Evolutionary conservation across 2,888 invertebrate genomes (phyloP).

Genomic region (Deroplatys truncata): DNA sequence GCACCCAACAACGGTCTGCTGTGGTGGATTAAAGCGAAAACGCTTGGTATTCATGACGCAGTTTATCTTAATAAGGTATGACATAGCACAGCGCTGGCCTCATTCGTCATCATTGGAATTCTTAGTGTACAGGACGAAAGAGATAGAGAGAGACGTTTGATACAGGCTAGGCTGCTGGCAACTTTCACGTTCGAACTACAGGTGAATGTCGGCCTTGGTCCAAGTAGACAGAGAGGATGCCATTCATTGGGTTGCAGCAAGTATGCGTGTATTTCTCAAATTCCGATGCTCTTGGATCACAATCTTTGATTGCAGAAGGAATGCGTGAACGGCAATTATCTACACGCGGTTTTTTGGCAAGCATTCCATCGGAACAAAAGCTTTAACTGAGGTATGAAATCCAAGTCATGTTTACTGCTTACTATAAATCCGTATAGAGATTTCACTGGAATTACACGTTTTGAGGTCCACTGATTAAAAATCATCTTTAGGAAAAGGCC

Average conservation of each 20-base stretch:
- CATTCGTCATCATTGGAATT: slow-evolving; percentile 9
- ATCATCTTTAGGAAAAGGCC: no score
- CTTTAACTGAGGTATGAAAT: background rate
- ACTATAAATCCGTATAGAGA: no score
- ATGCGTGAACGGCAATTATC: background rate
- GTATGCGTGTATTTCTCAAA: background rate
- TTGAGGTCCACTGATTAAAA: no score
- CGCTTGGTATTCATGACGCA: background rate
- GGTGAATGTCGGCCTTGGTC: background rate
- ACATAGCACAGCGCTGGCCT: background rate
- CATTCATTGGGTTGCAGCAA: background rate
- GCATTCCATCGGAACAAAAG: background rate
- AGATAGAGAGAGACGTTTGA: background rate
- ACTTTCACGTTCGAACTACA: slow-evolving; percentile 2
- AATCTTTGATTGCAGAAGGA: background rate
- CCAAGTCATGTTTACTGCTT: no score
- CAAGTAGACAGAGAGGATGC: background rate
- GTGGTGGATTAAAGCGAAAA: background rate
- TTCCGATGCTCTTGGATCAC: background rate
- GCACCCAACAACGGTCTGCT: background rate
- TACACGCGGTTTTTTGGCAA: background rate
- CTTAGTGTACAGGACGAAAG: background rate
- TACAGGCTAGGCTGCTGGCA: background rate
- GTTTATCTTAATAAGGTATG: slow-evolving; percentile 3
- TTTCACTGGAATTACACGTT: no score